phyloP scores from a whole-genome alignment of 2,888 invertebrate species.

The Galeruca laticollis region DNA sequence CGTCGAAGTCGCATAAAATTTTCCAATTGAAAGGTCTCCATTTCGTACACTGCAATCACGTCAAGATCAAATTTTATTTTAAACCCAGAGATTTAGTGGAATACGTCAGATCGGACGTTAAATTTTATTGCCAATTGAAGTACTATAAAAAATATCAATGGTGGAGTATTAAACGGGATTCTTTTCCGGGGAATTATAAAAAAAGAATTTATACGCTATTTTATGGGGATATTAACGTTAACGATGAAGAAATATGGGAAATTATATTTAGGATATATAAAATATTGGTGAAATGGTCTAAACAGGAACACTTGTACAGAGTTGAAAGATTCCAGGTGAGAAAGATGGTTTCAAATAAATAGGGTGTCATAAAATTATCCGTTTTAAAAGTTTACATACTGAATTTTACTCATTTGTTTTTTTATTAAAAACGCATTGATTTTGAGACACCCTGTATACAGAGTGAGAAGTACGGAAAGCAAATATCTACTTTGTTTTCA shows the following conservation, averaged over 20 bases:
- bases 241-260: slow-evolving; percentile 22
- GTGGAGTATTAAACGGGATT: slow-evolving; percentile 40
- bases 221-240: slow-evolving; percentile 18
- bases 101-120: slow-evolving; percentile 29
- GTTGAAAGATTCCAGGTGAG: slow-evolving; percentile 37
- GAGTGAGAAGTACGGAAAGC: too few relatives aligned
- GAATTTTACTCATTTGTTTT: too few relatives aligned
- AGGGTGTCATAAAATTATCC: too few relatives aligned
- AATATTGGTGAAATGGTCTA: slow-evolving; percentile 30
- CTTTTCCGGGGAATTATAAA: slow-evolving; percentile 41
- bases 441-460: too few relatives aligned
- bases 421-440: too few relatives aligned
- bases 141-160: slow-evolving; percentile 31
- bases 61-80: slow-evolving; percentile 39
- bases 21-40: slow-evolving; percentile 31
- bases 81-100: slow-evolving; percentile 24
- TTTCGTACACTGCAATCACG: slow-evolving; percentile 32
- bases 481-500: too few relatives aligned
- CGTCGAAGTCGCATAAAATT: slow-evolving; percentile 20
- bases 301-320: slow-evolving; percentile 28
- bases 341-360: neutral
- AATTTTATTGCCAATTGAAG: slow-evolving; percentile 36
- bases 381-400: too few relatives aligned
- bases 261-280: slow-evolving; percentile 27
- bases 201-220: slow-evolving; percentile 31